These are phyloP conservation scores for Sebastes vulpes DNA, from an alignment of 2,797 vertebrate species.

Conservation along the genomic window DNA sequence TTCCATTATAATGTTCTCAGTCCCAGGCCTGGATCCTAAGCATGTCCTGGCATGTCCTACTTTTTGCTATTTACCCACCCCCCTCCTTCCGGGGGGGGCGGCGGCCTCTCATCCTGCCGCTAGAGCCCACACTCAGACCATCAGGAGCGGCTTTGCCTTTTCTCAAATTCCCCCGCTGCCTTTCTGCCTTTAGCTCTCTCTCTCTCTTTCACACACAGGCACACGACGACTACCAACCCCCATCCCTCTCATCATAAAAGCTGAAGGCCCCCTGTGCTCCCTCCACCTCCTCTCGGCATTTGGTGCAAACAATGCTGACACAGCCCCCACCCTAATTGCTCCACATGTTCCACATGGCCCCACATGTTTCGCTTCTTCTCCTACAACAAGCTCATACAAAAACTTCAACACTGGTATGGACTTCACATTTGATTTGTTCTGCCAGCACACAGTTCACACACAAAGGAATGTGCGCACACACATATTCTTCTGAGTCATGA, in stretches of 20 bases:
- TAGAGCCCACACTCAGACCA: constrained; percentile 67
- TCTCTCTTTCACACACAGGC: constrained; percentile 51
- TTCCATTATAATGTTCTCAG: constrained; percentile 42
- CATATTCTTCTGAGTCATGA: constrained; percentile 28
- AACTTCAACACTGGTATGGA: constrained; percentile 17
- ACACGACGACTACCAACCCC: constrained; percentile 67
- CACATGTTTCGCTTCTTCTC: constrained; percentile 68
- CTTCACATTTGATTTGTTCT: constrained; percentile 32
- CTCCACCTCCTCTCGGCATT: constrained; percentile 76
- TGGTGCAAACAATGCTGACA: constrained; percentile 83
- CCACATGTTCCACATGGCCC: constrained; percentile 79
- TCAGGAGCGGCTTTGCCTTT: constrained; percentile 59
- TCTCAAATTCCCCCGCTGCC: constrained; percentile 62
- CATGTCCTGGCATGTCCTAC: constrained; percentile 82
- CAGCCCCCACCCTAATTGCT: constrained; percentile 78
- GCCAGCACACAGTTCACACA: not conserved
- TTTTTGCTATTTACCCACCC: constrained; percentile 62
- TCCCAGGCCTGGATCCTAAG: constrained; percentile 52
- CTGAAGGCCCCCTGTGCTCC: constrained; percentile 60
- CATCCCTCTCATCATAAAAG: constrained; percentile 70
- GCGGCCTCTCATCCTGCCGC: constrained; percentile 69
- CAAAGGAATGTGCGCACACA: not conserved
- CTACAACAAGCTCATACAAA: constrained; percentile 52
- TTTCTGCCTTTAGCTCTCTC: constrained; percentile 53
- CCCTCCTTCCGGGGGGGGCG: constrained; percentile 37